Evolutionary conservation across 2,113 vertebrate genomes (phyloP), one percentile per base, ranked within the genome.

Genomic region (Myotis lucifugus): DNA sequence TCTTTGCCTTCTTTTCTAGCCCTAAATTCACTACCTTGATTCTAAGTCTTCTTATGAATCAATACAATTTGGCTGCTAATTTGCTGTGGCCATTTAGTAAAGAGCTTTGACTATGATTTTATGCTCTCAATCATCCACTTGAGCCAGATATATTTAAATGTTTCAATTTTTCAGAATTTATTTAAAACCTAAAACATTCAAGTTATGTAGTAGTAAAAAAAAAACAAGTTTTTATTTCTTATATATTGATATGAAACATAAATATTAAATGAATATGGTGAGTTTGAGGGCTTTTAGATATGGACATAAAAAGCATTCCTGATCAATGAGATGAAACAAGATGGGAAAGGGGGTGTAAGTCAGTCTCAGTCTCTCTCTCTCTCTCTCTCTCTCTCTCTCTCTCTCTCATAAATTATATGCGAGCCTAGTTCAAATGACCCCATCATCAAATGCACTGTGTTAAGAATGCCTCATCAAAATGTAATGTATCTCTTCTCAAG

Each of bases 161-260:
- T 77, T 88, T 78, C 23, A 73, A 52, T n/a, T 85, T 5, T 77
- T 82, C 14, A 82, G 23, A 88, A 72, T 82, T 84, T 83, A 74
- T 52, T 85, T 61, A 89, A 59, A 18, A 50, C 25, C 14, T 82
- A 81, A 95, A 86, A 93, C 19, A 67, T 42, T 14, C 23, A 85
- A 76, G 23, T 86, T 21, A 84, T 79, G 79, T 90, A 18, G 32
- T 66, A 54, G 11, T 48, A 7, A 86, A 95, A 79, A 86, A 95
- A 79, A 78, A 32, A 21, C 4, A 69, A 0, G 0, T 42, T 90
- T 76, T 29, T 1, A 5, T 66, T 9, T 78, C 1, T 29, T 76
- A 50, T 27, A 18, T 85, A 64, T 64, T 88, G 48, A 85, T 61
- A 50, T 42, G 8, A 92, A 81, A 64, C 7, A 29, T 27, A 50